phyloP scores from a whole-genome alignment of 1,140 invertebrate genomes.

The Bombus superbus region DNA sequence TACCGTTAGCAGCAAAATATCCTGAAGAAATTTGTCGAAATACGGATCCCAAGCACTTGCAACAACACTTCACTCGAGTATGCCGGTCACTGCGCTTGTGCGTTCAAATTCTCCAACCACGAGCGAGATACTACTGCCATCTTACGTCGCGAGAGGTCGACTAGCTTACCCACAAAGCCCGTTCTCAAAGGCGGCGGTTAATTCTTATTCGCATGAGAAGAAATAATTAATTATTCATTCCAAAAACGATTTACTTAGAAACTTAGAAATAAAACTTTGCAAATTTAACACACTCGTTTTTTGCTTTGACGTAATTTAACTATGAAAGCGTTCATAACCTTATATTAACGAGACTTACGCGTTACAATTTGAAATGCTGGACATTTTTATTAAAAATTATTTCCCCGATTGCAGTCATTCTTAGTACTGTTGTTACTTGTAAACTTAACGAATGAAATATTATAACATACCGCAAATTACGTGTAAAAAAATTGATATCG shows the following conservation, averaged over 20 bases:
- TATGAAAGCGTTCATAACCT: background rate
- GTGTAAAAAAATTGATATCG: slow-evolving; percentile 27
- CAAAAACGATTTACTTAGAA: background rate
- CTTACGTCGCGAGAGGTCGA: background rate
- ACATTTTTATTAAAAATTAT: slow-evolving; percentile 10
- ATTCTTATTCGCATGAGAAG: background rate
- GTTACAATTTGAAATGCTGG: background rate
- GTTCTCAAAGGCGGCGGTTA: slow-evolving; percentile 24
- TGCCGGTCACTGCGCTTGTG: slow-evolving; percentile 66
- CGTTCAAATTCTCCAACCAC: slow-evolving; percentile 42
- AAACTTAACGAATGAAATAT: background rate
- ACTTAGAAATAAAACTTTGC: background rate
- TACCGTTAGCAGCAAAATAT: slow-evolving; percentile 50
- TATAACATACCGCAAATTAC: background rate
- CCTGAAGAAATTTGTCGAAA: slow-evolving; percentile 50
- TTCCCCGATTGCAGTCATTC: slow-evolving; percentile 10
- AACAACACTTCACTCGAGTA: slow-evolving; percentile 65
- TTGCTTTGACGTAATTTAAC: background rate
- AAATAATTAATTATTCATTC: background rate
- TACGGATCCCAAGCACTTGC: slow-evolving; percentile 51
- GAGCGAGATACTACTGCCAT: slow-evolving; percentile 41
- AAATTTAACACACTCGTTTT: too few species aligned
- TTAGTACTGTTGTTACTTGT: slow-evolving; percentile 26
- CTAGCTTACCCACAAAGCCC: background rate
- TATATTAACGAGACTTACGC: slow-evolving; percentile 10